Base-by-base conservation (phyloP, 1,140 invertebrate species). In the Harlomillsia oculata region DNA sequence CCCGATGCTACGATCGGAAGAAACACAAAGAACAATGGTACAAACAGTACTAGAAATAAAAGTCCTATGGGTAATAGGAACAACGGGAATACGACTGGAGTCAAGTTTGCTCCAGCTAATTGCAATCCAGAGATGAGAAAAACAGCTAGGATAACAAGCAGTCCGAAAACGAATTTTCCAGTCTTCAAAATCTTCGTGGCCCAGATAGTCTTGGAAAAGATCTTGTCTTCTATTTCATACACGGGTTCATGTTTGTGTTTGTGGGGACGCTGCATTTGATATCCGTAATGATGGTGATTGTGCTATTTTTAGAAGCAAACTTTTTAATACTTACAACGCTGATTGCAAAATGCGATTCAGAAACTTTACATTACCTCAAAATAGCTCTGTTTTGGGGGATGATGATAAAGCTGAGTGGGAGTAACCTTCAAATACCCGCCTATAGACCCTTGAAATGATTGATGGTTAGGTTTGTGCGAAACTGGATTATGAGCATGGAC, bases 171-270 rank as follows among this genome's bases (percentile, higher is more conserved):
- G n/a, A 56, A 20, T 43, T 56, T 56, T 28, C 45, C 45, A 11
- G 34, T 39, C 43, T 25, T 50, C 36, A 56, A 43, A 18, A 39
- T 39, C 18, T 56, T 56, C 4, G 39, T 50, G 13, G 36, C 54
- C 5, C 49, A 37, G 9, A 56, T 32, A 14, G 54, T 43, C 26
- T 56, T 56, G 6, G 54, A 34, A 34, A 56, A 56, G 4, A 56
- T 46, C 44, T 56, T 56, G 39, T 56, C 54, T 56, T 56, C 36
- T 11, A 50, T 20, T 43, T 56, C 54, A 30, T 39, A n/a, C n/a
- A n/a, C 26, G 2, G 21, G 11, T n/a, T 53, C 51, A n/a, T 43
- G 26, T 43, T 32, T 37, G 16, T 53, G 16, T 13, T 43, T 32
- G 13, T 48, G 28, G 4, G 28, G 11, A 2, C 30, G 25, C 23